Evolutionary conservation across 2,113 vertebrate species (phyloP).

Genomic region (Pipa parva): DNA sequence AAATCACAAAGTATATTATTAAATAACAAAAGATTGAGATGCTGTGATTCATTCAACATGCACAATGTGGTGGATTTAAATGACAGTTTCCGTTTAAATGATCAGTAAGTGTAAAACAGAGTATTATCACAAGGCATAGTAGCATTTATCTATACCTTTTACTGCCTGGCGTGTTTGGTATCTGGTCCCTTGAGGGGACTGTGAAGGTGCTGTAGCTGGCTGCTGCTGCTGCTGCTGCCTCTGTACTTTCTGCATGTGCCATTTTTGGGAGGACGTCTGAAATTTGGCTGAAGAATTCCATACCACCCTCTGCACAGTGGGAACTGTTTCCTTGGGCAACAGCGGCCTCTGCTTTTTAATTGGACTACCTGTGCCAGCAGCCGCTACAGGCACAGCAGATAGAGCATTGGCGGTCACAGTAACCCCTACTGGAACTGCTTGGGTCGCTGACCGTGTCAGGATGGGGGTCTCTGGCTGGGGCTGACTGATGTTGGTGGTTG

Average conservation of each 20-base stretch:
- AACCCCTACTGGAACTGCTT: conserved; percentile 63
- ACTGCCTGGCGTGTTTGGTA: conserved; percentile 94
- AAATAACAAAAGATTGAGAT: no score
- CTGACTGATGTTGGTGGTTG: conserved; percentile 58
- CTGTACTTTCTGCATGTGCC: conserved; percentile 93
- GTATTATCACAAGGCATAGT: no score
- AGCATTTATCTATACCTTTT: conserved; percentile 82
- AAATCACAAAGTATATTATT: no score
- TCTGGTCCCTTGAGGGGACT: conserved; percentile 81
- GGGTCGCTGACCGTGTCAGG: conserved; percentile 64
- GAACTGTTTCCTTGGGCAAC: conserved; percentile 87
- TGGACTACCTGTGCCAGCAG: conserved; percentile 66
- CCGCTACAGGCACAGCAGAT: conserved; percentile 56
- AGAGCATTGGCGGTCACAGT: conserved; percentile 65
- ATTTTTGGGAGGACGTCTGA: conserved; percentile 93
- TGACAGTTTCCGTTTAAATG: no score
- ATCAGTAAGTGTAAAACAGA: no score
- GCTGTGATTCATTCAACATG: no score
- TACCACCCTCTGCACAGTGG: conserved; percentile 84
- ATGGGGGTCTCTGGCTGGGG: conserved; percentile 68
- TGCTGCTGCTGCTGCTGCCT: conserved; percentile 77
- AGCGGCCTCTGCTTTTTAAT: conserved; percentile 95
- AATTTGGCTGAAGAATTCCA: conserved; percentile 93
- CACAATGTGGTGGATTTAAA: no score
- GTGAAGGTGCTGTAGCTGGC: conserved; percentile 46